phyloP scores from a whole-genome alignment of 2,113 vertebrate genomes.

The Opisthocomus hoazin region DNA sequence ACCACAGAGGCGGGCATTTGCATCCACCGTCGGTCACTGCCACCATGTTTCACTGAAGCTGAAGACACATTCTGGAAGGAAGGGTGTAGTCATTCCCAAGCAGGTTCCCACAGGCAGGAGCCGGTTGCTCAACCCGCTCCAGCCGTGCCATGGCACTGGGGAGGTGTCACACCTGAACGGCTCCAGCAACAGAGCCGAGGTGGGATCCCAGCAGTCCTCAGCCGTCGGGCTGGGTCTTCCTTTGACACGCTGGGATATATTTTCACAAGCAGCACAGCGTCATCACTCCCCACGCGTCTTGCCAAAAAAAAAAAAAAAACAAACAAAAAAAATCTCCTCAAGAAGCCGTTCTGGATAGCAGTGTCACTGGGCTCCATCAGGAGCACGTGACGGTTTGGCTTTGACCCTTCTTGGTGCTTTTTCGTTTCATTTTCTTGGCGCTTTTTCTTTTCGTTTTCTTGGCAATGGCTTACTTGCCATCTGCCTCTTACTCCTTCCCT shows the following conservation, averaged over 20 bases:
- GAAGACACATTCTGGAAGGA: background rate
- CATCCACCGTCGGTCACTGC: background rate
- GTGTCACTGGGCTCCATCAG: background rate
- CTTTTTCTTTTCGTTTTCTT: background rate
- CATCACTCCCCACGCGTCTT: background rate
- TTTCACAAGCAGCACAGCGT: background rate
- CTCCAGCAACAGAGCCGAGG: background rate
- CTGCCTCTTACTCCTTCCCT: slow-evolving; percentile 33
- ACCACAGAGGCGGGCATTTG: background rate
- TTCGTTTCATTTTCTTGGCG: background rate
- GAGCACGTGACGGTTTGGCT: background rate
- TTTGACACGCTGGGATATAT: background rate
- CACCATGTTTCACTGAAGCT: background rate
- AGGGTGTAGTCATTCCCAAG: background rate
- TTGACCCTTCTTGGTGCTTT: background rate
- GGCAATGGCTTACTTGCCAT: slow-evolving; percentile 16
- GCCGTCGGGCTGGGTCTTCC: background rate
- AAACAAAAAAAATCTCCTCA: background rate
- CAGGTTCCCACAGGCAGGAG: background rate
- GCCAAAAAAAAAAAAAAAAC: background rate
- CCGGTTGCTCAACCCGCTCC: background rate
- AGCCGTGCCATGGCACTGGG: background rate
- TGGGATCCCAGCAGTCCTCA: background rate
- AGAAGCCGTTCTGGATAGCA: background rate
- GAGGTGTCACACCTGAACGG: background rate